Conservation (phyloP, 2,113 vertebrate genomes). For the Oncorhynchus kisutch region DNA sequence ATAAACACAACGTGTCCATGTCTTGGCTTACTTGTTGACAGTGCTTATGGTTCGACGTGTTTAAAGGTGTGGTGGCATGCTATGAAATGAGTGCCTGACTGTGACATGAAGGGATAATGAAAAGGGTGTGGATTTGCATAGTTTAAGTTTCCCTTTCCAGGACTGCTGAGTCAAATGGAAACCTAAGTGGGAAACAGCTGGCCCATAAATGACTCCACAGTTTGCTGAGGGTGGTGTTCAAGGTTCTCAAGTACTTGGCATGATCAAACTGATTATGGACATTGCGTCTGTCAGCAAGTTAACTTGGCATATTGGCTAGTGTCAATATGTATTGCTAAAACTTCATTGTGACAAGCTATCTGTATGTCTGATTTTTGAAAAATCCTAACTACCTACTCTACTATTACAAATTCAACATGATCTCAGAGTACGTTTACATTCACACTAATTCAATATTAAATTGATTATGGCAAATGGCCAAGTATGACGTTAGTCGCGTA, state of each 20-base stretch:
- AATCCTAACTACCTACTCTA: too few relatives aligned
- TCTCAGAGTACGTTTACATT: too few relatives aligned
- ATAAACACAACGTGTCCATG: constrained; percentile 61
- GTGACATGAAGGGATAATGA: constrained; percentile 33
- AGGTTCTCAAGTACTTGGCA: constrained; percentile 15
- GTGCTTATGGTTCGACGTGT: constrained; percentile 52
- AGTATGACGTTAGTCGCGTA: too few relatives aligned
- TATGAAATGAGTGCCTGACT: background rate
- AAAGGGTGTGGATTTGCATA: constrained; percentile 53
- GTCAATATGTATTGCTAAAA: too few relatives aligned
- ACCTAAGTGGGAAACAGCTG: constrained; percentile 44
- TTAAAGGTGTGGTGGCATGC: constrained; percentile 54
- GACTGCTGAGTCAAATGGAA: constrained; percentile 45
- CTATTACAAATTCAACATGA: too few relatives aligned
- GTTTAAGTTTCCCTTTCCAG: constrained; percentile 64
- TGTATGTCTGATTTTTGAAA: too few relatives aligned
- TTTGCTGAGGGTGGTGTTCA: constrained; percentile 21
- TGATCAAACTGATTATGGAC: too few relatives aligned
- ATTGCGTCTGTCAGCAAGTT: too few relatives aligned
- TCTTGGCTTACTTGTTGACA: constrained; percentile 45
- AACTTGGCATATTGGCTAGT: too few relatives aligned
- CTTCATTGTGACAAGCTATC: too few relatives aligned
- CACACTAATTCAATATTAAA: too few relatives aligned
- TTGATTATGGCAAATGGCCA: too few relatives aligned
- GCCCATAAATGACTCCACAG: constrained; percentile 15